Percentiles rank a stretch among this genome's conserved stretches.
Evolutionary conservation across 2,797 vertebrate genomes (phyloP).

Genomic region (Gorsachius magnificus): DNA sequence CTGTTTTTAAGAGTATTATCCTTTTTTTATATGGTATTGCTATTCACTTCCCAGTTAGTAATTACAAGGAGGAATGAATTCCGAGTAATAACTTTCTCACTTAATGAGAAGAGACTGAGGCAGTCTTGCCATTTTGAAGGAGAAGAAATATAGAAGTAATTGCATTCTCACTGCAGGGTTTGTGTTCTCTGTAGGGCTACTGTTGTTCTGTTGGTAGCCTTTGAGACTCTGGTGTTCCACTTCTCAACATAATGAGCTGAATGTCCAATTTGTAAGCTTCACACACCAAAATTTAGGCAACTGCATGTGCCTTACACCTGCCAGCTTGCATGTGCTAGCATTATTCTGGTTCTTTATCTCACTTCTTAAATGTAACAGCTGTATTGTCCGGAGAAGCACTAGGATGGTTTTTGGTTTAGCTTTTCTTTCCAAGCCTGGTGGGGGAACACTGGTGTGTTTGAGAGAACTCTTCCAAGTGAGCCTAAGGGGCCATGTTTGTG

Average conservation of each 20-base stretch:
- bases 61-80: constrained; percentile 32
- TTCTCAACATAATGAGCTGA: not conserved
- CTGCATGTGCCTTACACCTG: not conserved
- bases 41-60: constrained; percentile 28
- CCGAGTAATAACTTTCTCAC: not conserved
- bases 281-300: not conserved
- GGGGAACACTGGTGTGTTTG: not conserved
- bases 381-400: not conserved
- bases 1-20: constrained; percentile 10
- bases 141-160: constrained; percentile 19
- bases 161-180: constrained; percentile 1
- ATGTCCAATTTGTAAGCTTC: not conserved
- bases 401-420: not conserved
- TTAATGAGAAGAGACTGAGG: constrained; percentile 37
- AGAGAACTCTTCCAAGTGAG: not conserved
- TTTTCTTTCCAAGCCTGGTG: constrained; percentile 13
- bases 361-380: not conserved
- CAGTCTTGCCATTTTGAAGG: not conserved
- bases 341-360: constrained; percentile 1
- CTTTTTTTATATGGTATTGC: not conserved
- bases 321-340: not conserved
- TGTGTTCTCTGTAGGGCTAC: not conserved
- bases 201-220: not conserved
- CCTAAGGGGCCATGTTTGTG: not conserved
- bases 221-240: not conserved